phyloP scores from a whole-genome alignment of 1,140 invertebrate genomes.

The Drosophila lacteicornis region DNA sequence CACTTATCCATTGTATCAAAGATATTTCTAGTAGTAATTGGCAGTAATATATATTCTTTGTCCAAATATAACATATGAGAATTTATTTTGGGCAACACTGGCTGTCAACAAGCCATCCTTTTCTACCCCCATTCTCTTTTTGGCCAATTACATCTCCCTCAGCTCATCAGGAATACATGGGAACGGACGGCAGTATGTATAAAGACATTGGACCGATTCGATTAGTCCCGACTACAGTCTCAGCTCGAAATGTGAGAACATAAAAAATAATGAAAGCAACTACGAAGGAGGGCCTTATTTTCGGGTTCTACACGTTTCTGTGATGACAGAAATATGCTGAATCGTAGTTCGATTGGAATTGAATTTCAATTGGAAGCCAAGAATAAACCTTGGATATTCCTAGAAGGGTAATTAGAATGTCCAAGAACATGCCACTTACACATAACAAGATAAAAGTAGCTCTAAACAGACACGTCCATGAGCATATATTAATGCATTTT shows the following conservation, averaged over 20 bases:
- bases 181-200: not conserved
- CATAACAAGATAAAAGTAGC: not conserved
- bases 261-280: conserved; percentile 70
- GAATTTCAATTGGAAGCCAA: not conserved
- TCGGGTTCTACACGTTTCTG: conserved; percentile 3
- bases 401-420: too few species aligned
- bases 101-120: not conserved
- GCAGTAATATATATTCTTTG: too few species aligned
- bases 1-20: too few species aligned
- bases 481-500: not conserved
- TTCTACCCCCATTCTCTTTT: not conserved
- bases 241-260: conserved; percentile 56
- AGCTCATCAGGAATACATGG: conserved; percentile 6
- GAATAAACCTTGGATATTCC: not conserved
- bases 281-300: conserved; percentile 19
- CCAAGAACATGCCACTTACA: not conserved
- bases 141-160: conserved; percentile 1
- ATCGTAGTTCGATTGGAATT: not conserved
- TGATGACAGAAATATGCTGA: conserved; percentile 13
- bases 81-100: not conserved
- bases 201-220: conserved; percentile 42
- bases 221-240: conserved; percentile 28
- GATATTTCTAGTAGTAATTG: too few species aligned
- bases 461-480: too few species aligned
- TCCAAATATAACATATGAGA: too few species aligned